Evolutionary conservation across 2,113 vertebrate species (phyloP).

Genomic region (Isurus oxyrinchus): DNA sequence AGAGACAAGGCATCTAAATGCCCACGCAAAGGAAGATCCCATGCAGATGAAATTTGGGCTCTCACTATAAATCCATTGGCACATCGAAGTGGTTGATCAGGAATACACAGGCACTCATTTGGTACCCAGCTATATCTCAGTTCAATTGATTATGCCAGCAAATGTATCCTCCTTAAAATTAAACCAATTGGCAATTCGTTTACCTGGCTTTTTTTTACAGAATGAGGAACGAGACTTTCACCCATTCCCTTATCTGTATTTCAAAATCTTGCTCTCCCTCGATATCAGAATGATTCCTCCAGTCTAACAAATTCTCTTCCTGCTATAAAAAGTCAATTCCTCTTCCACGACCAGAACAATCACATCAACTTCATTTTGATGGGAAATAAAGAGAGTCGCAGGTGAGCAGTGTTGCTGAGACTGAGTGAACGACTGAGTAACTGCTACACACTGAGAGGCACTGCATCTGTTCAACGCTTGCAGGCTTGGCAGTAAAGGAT

Average conservation of each 20-base stretch:
- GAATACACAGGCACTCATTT: not conserved
- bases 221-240: not conserved
- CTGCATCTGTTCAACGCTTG: not conserved
- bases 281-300: not conserved
- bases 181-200: not conserved
- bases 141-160: not conserved
- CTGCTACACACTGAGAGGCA: not conserved
- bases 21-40: constrained; percentile 27
- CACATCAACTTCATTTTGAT: not conserved
- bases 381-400: not conserved
- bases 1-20: constrained; percentile 19
- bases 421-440: not conserved
- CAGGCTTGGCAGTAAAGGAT: not conserved
- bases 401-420: not conserved
- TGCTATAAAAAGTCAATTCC: not conserved
- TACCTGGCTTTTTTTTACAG: not conserved
- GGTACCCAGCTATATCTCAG: not conserved
- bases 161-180: not conserved
- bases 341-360: not conserved
- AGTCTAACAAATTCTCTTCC: not conserved
- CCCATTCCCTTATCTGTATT: not conserved
- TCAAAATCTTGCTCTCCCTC: not conserved
- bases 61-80: not conserved
- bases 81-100: not conserved
- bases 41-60: not conserved